Evolutionary conservation across 1,140 invertebrate genomes (phyloP).

Genomic region (Calliopsis andreniformis): DNA sequence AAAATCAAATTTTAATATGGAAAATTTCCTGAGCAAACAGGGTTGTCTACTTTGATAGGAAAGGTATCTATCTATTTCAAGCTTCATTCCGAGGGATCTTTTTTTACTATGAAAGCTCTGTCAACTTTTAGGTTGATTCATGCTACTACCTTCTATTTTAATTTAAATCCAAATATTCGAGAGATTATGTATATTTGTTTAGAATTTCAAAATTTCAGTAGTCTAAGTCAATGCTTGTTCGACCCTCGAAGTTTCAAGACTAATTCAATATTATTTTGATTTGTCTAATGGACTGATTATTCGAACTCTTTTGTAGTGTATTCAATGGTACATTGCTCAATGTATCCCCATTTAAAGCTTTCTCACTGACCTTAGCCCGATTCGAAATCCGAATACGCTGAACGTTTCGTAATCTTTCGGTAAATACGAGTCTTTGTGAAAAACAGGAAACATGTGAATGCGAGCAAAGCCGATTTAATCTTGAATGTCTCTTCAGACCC

Average conservation of each 20-base stretch:
- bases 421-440: constrained; percentile 33
- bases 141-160: no score
- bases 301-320: background rate
- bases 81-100: no score
- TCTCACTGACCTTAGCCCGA: background rate
- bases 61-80: no score
- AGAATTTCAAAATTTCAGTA: no score
- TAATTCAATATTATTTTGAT: no score
- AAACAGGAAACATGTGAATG: constrained; percentile 27
- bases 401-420: constrained; percentile 18
- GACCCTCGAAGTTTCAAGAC: no score
- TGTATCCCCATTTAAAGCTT: background rate
- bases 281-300: no score
- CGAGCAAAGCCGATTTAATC: constrained; percentile 42
- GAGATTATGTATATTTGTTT: no score
- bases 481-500: constrained; percentile 12
- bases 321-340: background rate
- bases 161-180: no score
- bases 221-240: no score
- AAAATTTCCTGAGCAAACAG: background rate
- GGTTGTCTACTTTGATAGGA: background rate
- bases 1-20: constrained; percentile 1
- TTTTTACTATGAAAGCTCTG: no score
- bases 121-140: no score
- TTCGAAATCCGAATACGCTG: background rate